Evolutionary conservation across 1,140 invertebrate species (phyloP), one percentile per base, ranked within the genome.

Genomic region (Drosophila kanapiae): DNA sequence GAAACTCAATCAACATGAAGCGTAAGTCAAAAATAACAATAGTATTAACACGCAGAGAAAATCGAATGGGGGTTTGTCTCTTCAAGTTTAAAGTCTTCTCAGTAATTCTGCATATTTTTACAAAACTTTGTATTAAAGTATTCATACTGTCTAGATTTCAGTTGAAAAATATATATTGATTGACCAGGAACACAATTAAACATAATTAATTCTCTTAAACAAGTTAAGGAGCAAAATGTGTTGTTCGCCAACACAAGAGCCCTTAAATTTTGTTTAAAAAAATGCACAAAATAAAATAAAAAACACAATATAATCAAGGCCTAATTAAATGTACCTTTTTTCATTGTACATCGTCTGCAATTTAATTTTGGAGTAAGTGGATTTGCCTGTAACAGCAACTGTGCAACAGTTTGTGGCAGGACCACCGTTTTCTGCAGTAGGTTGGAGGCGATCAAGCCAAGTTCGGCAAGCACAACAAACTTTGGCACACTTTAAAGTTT

Each of bases 401-500:
- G 43, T 59, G 76, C 80, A 87, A 88, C 85, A 88, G 77, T 84
- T 80, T 80, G 71, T 48, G 71, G 63, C 29, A 35, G 40, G 29
- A 42, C 18, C 62, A 68, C 47, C 61, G 18, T 65, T 70, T 54
- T 51, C 71, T 57, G 38, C n/a, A 57, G 37, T 29, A 23, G 37
- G 42, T 62, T 42, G 35, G 60, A 57, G 40, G 59, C 59, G 51
- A 64, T 65, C 71, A 58, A 64, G 45, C 38, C 42, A 75, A 65
- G 72, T 76, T 75, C 51, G 42, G 29, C 42, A 57, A 43, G 60
- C 78, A 84, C 71, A 78, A 68, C 71, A 80, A 91, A 81, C 79
- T 85, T 90, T 82, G 78, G 85, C 85, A 81, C 81, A 84, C 83
- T 87, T 87, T 87, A 88, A 90, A 87, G 77, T 88, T 90, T 88